phyloP scores from a whole-genome alignment of 2,888 invertebrate species.

The Lymantria dispar region DNA sequence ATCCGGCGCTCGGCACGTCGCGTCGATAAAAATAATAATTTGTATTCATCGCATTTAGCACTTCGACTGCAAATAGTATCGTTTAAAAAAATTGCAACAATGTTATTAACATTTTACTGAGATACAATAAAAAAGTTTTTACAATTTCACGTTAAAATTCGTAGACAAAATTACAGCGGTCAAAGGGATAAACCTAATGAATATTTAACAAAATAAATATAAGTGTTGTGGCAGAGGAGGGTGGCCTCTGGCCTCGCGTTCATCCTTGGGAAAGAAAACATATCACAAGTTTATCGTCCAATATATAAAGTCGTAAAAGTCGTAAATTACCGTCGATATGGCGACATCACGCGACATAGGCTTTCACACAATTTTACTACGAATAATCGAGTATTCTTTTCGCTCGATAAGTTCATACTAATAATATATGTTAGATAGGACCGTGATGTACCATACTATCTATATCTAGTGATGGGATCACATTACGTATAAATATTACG shows the following conservation, averaged over 20 bases:
- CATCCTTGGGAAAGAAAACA: constrained; percentile 70
- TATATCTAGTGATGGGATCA: constrained; percentile 39
- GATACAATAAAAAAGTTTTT: constrained; percentile 1
- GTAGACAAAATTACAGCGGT: constrained; percentile 20
- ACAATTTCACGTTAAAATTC: constrained; percentile 3
- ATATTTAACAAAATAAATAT: constrained; percentile 41
- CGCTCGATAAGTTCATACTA: not conserved
- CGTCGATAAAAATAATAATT: constrained; percentile 34
- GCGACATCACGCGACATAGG: constrained; percentile 37
- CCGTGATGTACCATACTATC: constrained; percentile 28
- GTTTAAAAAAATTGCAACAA: not conserved
- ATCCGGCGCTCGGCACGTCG: constrained; percentile 26
- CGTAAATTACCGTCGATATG: constrained; percentile 37
- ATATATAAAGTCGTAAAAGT: constrained; percentile 13
- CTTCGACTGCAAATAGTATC: constrained; percentile 23
- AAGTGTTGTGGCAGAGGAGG: constrained; percentile 30
- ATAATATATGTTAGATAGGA: not conserved
- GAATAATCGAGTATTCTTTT: not conserved
- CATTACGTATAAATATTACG: constrained; percentile 8
- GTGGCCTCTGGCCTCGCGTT: constrained; percentile 43
- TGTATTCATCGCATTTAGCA: constrained; percentile 25
- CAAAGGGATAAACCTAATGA: constrained; percentile 37
- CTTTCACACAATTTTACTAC: not conserved
- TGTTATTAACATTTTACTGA: not conserved
- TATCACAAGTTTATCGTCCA: constrained; percentile 54